Evolutionary conservation across 2,888 invertebrate species (phyloP).

Genomic region (Cantharis flavilabris): DNA sequence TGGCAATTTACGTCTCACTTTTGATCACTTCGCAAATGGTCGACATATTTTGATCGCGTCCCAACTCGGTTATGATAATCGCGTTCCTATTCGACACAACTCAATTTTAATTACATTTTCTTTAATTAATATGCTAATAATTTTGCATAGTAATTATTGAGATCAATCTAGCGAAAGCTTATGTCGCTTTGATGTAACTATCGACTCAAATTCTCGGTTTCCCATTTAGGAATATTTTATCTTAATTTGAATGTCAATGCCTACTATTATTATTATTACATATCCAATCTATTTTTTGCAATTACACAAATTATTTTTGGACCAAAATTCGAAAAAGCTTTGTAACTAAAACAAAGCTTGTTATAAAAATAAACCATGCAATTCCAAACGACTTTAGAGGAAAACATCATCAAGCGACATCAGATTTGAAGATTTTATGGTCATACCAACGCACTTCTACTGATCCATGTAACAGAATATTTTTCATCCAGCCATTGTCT

Average conservation of each 20-base stretch:
- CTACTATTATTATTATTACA: neutral
- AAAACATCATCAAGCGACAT: no score
- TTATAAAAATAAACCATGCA: no score
- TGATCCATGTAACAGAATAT: no score
- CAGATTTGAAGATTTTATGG: no score
- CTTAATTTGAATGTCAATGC: neutral
- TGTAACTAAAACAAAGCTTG: no score
- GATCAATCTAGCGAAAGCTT: constrained; percentile 57
- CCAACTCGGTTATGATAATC: constrained; percentile 53
- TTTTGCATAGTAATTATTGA: constrained; percentile 61
- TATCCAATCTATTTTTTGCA: neutral
- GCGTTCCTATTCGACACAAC: constrained; percentile 56
- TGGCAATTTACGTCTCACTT: constrained; percentile 53
- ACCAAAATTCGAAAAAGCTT: neutral
- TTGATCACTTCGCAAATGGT: constrained; percentile 51
- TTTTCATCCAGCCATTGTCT: no score
- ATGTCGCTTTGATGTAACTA: constrained; percentile 57
- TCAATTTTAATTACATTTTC: constrained; percentile 61
- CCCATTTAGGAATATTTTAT: neutral
- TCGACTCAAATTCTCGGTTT: constrained; percentile 32
- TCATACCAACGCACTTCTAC: no score
- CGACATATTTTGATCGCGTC: constrained; percentile 45
- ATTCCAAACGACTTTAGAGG: no score
- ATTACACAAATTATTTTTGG: neutral
- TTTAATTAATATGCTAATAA: constrained; percentile 61